Conservation (phyloP, 2,888 invertebrate genomes). For the Macrosoma leucophasiata region DNA sequence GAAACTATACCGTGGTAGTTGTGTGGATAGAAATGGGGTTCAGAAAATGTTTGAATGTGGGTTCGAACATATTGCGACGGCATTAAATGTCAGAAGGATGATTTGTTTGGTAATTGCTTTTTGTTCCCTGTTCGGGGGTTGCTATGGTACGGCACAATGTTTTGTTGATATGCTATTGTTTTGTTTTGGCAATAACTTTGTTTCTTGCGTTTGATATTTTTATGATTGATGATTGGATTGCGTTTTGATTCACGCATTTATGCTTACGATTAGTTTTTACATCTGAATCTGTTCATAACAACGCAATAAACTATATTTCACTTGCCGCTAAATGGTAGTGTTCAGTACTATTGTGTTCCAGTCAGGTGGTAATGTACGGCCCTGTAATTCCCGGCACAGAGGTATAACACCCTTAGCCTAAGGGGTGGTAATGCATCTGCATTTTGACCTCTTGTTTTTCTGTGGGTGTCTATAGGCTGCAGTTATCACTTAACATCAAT, state of each 20-base stretch:
- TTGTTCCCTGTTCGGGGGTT: slow-evolving; percentile 58
- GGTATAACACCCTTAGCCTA: too few relatives aligned
- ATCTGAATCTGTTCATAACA: too few relatives aligned
- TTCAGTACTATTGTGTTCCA: too few relatives aligned
- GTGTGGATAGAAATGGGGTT: slow-evolving; percentile 40
- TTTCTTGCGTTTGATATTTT: slow-evolving; percentile 30
- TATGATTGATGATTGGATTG: slow-evolving; percentile 34
- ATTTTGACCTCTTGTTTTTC: too few relatives aligned
- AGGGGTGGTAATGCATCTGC: too few relatives aligned
- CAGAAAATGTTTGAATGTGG: slow-evolving; percentile 46
- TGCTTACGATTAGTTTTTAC: too few relatives aligned
- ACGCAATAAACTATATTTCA: too few relatives aligned
- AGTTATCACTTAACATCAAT: too few relatives aligned
- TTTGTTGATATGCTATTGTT: slow-evolving; percentile 63
- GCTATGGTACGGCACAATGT: slow-evolving; percentile 48
- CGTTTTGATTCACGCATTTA: slow-evolving; percentile 7
- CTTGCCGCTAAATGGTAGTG: too few relatives aligned
- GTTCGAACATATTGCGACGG: slow-evolving; percentile 70
- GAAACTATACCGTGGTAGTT: slow-evolving; percentile 46
- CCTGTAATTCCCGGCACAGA: too few relatives aligned
- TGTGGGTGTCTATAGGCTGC: too few relatives aligned
- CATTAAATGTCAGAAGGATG: slow-evolving; percentile 71
- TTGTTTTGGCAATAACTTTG: slow-evolving; percentile 52
- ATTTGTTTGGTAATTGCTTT: slow-evolving; percentile 73
- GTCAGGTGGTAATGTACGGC: too few relatives aligned